These are phyloP conservation scores for Bradypodion ventrale DNA, from an alignment of 2,797 vertebrate genomes.

Conservation along the genomic window DNA sequence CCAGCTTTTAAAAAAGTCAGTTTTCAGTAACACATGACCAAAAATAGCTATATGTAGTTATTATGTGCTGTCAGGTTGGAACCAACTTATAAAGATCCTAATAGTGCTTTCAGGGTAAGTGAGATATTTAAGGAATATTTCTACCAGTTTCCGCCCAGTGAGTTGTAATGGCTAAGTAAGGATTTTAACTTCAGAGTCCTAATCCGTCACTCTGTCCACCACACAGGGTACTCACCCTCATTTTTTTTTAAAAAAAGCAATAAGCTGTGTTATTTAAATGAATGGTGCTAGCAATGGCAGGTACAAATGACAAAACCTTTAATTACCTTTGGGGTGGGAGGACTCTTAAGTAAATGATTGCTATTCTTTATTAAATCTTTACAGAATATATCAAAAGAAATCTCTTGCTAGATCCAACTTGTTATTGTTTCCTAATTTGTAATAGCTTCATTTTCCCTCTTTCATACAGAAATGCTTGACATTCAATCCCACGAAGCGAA, in stretches of 20 bases:
- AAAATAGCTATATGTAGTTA: no score
- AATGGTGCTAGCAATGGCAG: conserved; percentile 10
- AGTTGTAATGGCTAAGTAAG: no score
- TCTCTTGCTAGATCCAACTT: background rate
- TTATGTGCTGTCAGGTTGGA: no score
- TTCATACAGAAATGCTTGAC: conserved; percentile 90
- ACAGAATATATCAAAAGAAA: background rate
- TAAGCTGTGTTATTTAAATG: background rate
- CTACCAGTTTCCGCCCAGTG: no score
- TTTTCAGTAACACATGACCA: background rate
- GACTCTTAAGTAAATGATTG: background rate
- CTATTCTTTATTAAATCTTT: background rate
- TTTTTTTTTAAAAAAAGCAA: no score
- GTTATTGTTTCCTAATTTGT: conserved; percentile 25
- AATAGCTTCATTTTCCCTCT: conserved; percentile 45
- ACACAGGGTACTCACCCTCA: no score
- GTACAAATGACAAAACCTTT: background rate
- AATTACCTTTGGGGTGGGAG: background rate
- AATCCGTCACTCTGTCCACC: no score
- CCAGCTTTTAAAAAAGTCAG: background rate
- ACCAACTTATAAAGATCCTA: no score
- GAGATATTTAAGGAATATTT: no score
- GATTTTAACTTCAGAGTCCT: no score
- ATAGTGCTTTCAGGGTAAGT: no score
- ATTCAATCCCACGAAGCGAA: conserved; percentile 94